phyloP scores from a whole-genome alignment of 1,140 invertebrate genomes.

The Caenorhabditis inopinata region DNA sequence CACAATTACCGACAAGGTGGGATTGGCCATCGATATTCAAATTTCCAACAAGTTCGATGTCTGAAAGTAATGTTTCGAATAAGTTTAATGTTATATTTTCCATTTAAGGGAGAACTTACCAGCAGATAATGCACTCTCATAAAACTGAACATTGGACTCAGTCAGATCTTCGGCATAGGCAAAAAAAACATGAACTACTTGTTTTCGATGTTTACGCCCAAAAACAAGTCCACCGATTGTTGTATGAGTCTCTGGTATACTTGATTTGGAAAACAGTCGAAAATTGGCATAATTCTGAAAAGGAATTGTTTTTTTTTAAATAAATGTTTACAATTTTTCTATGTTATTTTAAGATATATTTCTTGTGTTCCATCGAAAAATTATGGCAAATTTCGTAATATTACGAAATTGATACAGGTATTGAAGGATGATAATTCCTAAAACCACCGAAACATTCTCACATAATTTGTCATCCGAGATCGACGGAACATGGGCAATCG shows the following conservation, averaged over 20 bases:
- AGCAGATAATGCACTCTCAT: constrained; percentile 6
- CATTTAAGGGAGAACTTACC: not conserved
- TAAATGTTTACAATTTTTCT: too few relatives aligned
- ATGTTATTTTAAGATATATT: too few relatives aligned
- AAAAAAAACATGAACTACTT: constrained; percentile 25
- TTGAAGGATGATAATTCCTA: too few relatives aligned
- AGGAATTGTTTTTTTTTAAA: too few relatives aligned
- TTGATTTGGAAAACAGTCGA: not conserved
- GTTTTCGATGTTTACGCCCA: constrained; percentile 3
- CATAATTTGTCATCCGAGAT: too few relatives aligned
- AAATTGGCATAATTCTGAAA: constrained; percentile 9
- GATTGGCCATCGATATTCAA: constrained; percentile 8
- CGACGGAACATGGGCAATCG: too few relatives aligned
- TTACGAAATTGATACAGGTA: too few relatives aligned
- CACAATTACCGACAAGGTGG: not conserved
- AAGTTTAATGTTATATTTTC: not conserved
- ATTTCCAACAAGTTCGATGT: constrained; percentile 37
- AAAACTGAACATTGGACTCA: not conserved
- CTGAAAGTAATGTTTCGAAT: not conserved
- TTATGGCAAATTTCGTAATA: too few relatives aligned
- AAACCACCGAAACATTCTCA: too few relatives aligned
- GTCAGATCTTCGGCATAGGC: constrained; percentile 7
- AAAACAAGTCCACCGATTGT: constrained; percentile 2
- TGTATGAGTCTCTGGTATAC: not conserved
- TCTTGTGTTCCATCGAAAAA: too few relatives aligned